phyloP scores from a whole-genome alignment of 1,140 invertebrate genomes.

The Arion vulgaris region DNA sequence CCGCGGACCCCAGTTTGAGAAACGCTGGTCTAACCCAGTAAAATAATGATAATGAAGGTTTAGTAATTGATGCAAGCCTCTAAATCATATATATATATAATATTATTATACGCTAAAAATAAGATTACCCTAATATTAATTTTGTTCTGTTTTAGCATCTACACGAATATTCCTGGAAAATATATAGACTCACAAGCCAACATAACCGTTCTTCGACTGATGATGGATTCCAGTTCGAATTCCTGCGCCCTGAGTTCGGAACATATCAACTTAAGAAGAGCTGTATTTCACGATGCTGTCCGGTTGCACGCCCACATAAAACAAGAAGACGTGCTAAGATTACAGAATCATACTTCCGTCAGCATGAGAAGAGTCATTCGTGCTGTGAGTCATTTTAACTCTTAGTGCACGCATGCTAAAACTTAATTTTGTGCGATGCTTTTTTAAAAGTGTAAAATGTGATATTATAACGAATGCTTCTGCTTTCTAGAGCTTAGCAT shows the following conservation, averaged over 20 bases:
- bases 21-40: too few relatives aligned
- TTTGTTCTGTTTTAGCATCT: constrained; percentile 47
- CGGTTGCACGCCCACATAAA: constrained; percentile 23
- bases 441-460: too few relatives aligned
- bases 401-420: too few relatives aligned
- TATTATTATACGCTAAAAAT: too few relatives aligned
- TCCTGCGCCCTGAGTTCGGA: constrained; percentile 48
- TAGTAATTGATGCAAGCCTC: too few relatives aligned
- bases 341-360: background rate
- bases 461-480: too few relatives aligned
- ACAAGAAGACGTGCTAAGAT: background rate
- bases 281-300: constrained; percentile 55
- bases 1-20: too few relatives aligned
- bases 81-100: too few relatives aligned
- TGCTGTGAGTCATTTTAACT: constrained; percentile 36
- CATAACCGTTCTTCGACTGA: constrained; percentile 57
- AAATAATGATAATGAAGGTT: too few relatives aligned
- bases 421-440: too few relatives aligned
- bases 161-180: constrained; percentile 48
- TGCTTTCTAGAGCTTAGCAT: too few relatives aligned
- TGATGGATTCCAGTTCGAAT: constrained; percentile 53
- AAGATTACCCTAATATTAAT: too few relatives aligned
- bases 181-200: constrained; percentile 57
- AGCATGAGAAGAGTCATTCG: constrained; percentile 20
- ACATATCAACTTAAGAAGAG: constrained; percentile 51